Evolutionary conservation across 2,113 vertebrate genomes (phyloP), one percentile per base, ranked within the genome.

Genomic region (Leuciscus idus): DNA sequence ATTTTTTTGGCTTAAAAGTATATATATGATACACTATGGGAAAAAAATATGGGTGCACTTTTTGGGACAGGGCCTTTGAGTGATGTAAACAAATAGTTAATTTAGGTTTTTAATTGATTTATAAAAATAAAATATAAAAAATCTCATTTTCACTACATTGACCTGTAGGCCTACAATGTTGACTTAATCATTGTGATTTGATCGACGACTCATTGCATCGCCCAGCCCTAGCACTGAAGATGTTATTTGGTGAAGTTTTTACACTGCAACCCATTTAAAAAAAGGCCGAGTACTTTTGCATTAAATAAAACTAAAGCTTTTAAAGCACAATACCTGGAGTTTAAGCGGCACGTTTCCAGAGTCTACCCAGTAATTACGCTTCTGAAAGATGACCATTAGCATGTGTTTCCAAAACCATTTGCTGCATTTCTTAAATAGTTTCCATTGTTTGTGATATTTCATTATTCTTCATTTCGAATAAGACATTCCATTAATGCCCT

Each of bases 391-490:
- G 46, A 81, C 66, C 78, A 82, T 73, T 75, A 83, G 82, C 64
- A 84, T 64, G 39, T 48, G 66, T 83, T 83, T 61, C 87, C 43
- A 9, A 83, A 88, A 84, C 70, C 85, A 68, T 86, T 84, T 74
- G 15, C 81, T 59, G 81, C 57, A 66, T 74, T 55, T 74, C 57
- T 81, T 76, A 75, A 86, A 74, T 86, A 84, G 81, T 95, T 93
- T 95, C 94, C 94, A 95, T 96, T 96, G 94, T 95, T 96, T 77
- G 95, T 94, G 93, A 95, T 96, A 95, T 96, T 95, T 94, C 95
- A 96, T 96, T 96, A 61, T 73, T 72, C 28, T 85, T 96, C 96
- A 95, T 96, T 96, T 95, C 95, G 96, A 97, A 96, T 95, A 94
- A 94, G 96, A 96, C 94, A 95, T 73, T 84, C 48, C 81, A 84